These are phyloP conservation scores for Dorcus hopei DNA, from an alignment of 2,888 invertebrate genomes.

Conservation along the genomic window DNA sequence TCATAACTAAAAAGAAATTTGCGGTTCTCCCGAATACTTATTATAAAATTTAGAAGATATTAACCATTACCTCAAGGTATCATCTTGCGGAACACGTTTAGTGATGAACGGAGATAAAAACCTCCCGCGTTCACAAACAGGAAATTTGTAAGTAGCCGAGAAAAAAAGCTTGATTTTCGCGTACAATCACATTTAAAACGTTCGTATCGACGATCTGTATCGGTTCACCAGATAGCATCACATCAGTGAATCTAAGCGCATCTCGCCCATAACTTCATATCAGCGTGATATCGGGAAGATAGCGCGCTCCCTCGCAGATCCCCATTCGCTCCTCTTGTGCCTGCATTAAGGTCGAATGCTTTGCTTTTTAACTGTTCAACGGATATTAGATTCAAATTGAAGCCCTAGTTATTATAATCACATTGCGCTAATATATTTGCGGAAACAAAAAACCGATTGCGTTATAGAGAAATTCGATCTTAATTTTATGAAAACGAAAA, in stretches of 20 bases:
- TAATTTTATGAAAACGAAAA: too few relatives aligned
- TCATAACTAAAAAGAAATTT: too few relatives aligned
- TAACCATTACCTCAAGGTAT: too few relatives aligned
- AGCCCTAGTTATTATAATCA: not conserved
- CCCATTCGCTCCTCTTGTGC: constrained; percentile 20
- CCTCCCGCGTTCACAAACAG: too few relatives aligned
- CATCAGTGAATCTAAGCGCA: constrained; percentile 47
- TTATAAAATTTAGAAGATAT: too few relatives aligned
- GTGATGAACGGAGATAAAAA: too few relatives aligned
- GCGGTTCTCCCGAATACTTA: too few relatives aligned
- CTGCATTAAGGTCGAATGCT: constrained; percentile 6
- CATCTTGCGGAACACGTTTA: too few relatives aligned
- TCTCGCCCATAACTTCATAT: constrained; percentile 46
- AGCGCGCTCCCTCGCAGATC: constrained; percentile 31
- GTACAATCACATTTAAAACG: constrained; percentile 31
- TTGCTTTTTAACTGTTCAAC: not conserved
- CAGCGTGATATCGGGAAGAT: constrained; percentile 44
- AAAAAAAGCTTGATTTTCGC: constrained; percentile 11
- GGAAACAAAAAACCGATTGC: too few relatives aligned
- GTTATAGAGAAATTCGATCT: too few relatives aligned
- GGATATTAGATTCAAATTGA: not conserved
- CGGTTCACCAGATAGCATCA: constrained; percentile 34
- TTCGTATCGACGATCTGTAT: constrained; percentile 31
- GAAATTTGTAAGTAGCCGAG: too few relatives aligned
- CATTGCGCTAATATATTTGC: too few relatives aligned